Evolutionary conservation across 2,113 vertebrate genomes (phyloP), one percentile per base, ranked within the genome.

Genomic region (Melanotaenia duboulayi): DNA sequence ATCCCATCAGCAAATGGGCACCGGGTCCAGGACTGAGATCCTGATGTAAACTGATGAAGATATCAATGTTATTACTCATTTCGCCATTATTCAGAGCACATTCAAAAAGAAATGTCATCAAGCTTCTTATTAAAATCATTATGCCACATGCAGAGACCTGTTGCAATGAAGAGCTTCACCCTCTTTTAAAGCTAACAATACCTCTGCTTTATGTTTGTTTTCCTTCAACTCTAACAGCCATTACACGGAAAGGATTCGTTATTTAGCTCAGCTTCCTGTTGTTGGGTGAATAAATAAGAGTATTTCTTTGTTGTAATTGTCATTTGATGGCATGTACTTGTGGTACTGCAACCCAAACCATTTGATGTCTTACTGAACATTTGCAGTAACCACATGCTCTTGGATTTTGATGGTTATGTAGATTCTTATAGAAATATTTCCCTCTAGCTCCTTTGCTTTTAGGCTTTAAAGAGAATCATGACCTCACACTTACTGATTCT

Each of bases 1-100:
- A 94, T 82, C 59, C 87, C 74, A 17, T 87, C 81, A 23, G 78
- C 82, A 91, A 97, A 96, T 2, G 95, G 96, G 52, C 96, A 97
- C 81, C 86, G 93, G 75, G 91, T 91, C 95, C 94, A 96, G 65
- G 86, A 91, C 13, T 84, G 87, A 55, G 64, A 48, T 14, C 85
- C 87, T 25, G 80, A 89, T 39, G 91, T 90, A 83, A 96, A 96
- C 96, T 96, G 76, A 80, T 87, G 55, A 79, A 63, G n/a, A 76
- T 2, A 16, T 4, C 4, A 16, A 1, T 7, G 39, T 13, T 19
- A 24, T 40, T 4, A 24, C 48, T 65, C n/a, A n/a, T n/a, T 46
- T 16, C 12, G 13, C 7, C 60, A 24, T 40, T 49, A 35, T 14
- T 14, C 8, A 42, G 51, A 54, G 14, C 59, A 37, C n/a, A 48